phyloP scores from a whole-genome alignment of 2,888 invertebrate species.

The Gymnosoma rotundatum region DNA sequence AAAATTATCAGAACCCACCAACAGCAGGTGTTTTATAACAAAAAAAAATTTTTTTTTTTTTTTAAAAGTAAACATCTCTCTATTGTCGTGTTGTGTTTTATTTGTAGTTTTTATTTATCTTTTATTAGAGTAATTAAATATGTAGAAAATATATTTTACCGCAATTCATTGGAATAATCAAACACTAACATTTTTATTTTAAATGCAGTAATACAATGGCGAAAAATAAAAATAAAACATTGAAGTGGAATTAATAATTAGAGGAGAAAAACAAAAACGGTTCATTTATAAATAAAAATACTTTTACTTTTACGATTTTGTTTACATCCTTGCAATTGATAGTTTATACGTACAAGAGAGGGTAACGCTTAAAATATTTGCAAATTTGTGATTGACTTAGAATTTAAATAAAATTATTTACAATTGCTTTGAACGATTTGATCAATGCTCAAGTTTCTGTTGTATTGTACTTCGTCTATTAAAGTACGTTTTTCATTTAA shows the following conservation, averaged over 20 bases:
- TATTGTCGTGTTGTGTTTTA: constrained; percentile 28
- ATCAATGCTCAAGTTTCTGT: too few species aligned
- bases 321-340: constrained; percentile 7
- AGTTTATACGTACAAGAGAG: background rate
- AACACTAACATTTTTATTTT: constrained; percentile 41
- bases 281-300: background rate
- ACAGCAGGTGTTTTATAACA: constrained; percentile 43
- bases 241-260: constrained; percentile 31
- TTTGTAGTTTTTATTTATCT: constrained; percentile 1
- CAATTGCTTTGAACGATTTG: too few species aligned
- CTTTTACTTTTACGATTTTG: background rate
- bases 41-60: too few species aligned
- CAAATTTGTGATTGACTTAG: background rate
- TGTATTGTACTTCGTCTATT: too few species aligned
- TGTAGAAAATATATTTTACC: constrained; percentile 53
- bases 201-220: background rate
- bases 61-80: constrained; percentile 19
- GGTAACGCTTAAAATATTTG: background rate
- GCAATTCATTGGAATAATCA: constrained; percentile 43
- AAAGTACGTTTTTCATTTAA: too few species aligned
- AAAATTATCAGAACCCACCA: constrained; percentile 27
- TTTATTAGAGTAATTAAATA: constrained; percentile 47
- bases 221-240: constrained; percentile 1
- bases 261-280: constrained; percentile 15
- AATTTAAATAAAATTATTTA: too few species aligned